These are phyloP conservation scores for Paramuricea clavata DNA, from an alignment of 92 coral and sea anemone genomes.

Conservation along the genomic window DNA sequence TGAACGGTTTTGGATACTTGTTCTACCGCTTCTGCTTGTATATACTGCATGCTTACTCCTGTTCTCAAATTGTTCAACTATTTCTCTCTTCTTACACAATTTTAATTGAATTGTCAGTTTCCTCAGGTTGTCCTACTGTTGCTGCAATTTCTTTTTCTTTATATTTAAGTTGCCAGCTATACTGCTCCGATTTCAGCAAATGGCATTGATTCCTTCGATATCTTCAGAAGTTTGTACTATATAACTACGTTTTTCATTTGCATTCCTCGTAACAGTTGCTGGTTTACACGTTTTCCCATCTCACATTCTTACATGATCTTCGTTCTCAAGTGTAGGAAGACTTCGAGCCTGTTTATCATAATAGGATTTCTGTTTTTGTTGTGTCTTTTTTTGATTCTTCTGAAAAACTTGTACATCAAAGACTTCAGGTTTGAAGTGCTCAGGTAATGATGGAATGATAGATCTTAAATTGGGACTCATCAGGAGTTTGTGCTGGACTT, in stretches of 20 bases:
- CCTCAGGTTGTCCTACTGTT: too few species aligned
- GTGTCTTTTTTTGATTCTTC: conserved; percentile 36
- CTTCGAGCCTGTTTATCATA: conserved; percentile 60
- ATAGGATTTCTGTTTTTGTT: conserved; percentile 47
- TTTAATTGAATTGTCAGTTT: too few species aligned
- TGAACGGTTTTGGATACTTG: conserved; percentile 15
- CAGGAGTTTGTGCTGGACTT: conserved; percentile 58
- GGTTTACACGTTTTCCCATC: conserved; percentile 64
- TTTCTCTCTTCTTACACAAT: too few species aligned
- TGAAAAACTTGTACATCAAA: conserved; percentile 48
- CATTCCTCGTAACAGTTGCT: conserved; percentile 52
- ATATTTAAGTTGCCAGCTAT: conserved; percentile 1
- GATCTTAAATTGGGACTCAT: conserved; percentile 56
- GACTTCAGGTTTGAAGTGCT: conserved; percentile 35
- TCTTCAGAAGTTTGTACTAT: conserved; percentile 70
- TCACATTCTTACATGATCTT: not conserved
- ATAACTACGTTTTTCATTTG: conserved; percentile 60
- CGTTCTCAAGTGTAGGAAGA: conserved; percentile 41
- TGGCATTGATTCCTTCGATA: too few species aligned
- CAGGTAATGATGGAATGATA: conserved; percentile 54
- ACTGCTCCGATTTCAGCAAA: not conserved
- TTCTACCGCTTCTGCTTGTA: conserved; percentile 13
- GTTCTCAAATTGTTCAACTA: not conserved
- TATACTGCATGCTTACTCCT: not conserved
- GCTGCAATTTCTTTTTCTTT: not conserved